Conservation (phyloP, 2,888 invertebrate species). For the Cheilosia urbana region DNA sequence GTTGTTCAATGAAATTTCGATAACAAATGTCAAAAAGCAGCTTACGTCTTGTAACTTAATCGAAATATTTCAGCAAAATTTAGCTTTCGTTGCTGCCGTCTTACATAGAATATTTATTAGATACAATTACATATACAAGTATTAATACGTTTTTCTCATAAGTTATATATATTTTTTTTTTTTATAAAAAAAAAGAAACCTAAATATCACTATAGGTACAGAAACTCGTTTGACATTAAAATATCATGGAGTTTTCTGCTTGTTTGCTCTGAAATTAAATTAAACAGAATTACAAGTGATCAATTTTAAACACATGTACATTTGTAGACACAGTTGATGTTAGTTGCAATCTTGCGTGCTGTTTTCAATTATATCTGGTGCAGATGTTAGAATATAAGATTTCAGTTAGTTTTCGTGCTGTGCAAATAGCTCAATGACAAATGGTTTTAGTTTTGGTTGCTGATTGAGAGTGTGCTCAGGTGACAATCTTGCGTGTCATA, state of each 20-base stretch:
- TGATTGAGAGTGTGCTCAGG: neutral
- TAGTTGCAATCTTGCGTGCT: constrained; percentile 53
- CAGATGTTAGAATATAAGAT: neutral
- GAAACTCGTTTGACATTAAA: constrained; percentile 69
- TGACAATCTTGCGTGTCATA: neutral
- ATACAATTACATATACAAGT: constrained; percentile 66
- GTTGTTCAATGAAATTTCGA: constrained; percentile 46
- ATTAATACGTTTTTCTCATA: constrained; percentile 53
- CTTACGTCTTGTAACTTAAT: constrained; percentile 70
- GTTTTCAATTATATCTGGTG: constrained; percentile 12
- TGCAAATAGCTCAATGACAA: constrained; percentile 14
- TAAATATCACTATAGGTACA: constrained; percentile 66
- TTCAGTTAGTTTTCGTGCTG: constrained; percentile 19
- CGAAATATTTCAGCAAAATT: constrained; percentile 55
- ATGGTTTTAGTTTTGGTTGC: neutral
- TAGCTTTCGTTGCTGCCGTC: constrained; percentile 53
- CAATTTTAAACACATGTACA: constrained; percentile 40
- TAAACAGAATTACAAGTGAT: constrained; percentile 69
- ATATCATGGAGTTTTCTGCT: constrained; percentile 75
- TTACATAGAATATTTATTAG: constrained; percentile 65
- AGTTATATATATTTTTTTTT: constrained; percentile 17
- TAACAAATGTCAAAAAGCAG: constrained; percentile 63
- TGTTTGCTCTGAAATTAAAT: constrained; percentile 74
- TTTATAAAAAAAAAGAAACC: constrained; percentile 31
- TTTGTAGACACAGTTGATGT: constrained; percentile 33